Base-by-base conservation (phyloP, 2,113 vertebrate genomes). In the Struthio camelus region DNA sequence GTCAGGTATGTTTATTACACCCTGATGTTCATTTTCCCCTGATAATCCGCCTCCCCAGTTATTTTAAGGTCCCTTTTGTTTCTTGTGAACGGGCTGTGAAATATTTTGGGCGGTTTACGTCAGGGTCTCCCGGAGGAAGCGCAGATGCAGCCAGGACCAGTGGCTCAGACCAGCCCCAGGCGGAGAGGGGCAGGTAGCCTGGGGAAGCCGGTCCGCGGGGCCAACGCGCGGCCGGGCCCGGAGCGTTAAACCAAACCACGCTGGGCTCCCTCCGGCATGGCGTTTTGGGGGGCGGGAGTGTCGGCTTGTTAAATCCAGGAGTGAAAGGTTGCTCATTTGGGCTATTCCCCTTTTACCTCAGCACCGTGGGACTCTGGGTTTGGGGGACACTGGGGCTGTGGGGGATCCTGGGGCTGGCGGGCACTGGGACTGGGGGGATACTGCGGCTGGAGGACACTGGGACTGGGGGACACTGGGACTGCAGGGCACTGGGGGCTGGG, bases 31-130 rank as follows among this genome's bases (percentile, higher is more conserved):
- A 24, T 3, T 53, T 51, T 72, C 48, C 24, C n/a, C 51, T 51
- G 34, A 51, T 36, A 27, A 51, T 36, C 70, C n/a, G 15, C 16
- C 28, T 12, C 11, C 11, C 5, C 19, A 5, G 3, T 10, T 64
- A 56, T 30, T 38, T 23, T 9, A 28, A 51, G 32, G 10, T 10
- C 27, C 14, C 40, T 64, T 42, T 70, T 9, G 54, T 9, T 16
- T 56, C 28, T 30, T 48, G 46, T 19, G 30, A 13, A 56, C 14
- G 30, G 8, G 1, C 9, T 2, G 24, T 8, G 28, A 66, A 40
- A 40, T 32, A 38, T 0, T 1, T 0, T 3, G 8, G 2, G 1
- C 44, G 53, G 38, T 30, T 69, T 16, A 20, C 1, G 12, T 1
- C 19, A 2, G 9, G 11, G 12, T 36, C n/a, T 27, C 19, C 4